phyloP scores from a whole-genome alignment of 2,888 invertebrate genomes.

The Trissonchulus sp. region DNA sequence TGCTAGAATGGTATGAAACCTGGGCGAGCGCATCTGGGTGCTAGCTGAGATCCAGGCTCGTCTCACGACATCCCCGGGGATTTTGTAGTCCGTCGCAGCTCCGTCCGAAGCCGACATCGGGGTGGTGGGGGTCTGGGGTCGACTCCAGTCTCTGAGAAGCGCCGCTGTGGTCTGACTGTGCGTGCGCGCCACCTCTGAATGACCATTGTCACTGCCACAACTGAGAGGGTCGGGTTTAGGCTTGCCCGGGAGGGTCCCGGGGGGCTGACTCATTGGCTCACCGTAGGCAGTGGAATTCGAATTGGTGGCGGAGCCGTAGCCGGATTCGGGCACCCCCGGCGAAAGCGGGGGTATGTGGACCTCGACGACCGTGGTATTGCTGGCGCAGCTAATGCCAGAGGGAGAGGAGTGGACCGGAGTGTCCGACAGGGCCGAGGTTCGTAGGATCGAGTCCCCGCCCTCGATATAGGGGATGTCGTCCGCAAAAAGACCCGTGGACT shows the following conservation, averaged over 20 bases:
- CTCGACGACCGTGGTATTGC: not conserved
- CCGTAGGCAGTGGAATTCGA: not conserved
- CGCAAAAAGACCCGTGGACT: not conserved
- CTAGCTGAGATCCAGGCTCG: constrained; percentile 9
- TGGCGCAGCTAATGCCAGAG: not conserved
- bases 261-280: not conserved
- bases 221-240: too few species aligned
- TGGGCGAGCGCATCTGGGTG: constrained; percentile 17
- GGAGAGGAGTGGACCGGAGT: not conserved
- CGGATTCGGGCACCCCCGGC: not conserved
- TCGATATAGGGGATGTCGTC: not conserved
- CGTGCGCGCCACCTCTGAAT: not conserved
- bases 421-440: not conserved
- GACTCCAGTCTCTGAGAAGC: not conserved
- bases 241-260: not conserved
- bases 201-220: not conserved
- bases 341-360: not conserved
- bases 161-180: too few species aligned
- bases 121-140: not conserved
- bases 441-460: not conserved
- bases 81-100: not conserved
- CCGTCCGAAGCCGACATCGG: not conserved
- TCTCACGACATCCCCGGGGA: constrained; percentile 5
- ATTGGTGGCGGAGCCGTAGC: not conserved
- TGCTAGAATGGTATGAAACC: constrained; percentile 13